These are phyloP conservation scores for Hypanus sabinus DNA, from an alignment of 2,113 vertebrate species.

Conservation along the genomic window DNA sequence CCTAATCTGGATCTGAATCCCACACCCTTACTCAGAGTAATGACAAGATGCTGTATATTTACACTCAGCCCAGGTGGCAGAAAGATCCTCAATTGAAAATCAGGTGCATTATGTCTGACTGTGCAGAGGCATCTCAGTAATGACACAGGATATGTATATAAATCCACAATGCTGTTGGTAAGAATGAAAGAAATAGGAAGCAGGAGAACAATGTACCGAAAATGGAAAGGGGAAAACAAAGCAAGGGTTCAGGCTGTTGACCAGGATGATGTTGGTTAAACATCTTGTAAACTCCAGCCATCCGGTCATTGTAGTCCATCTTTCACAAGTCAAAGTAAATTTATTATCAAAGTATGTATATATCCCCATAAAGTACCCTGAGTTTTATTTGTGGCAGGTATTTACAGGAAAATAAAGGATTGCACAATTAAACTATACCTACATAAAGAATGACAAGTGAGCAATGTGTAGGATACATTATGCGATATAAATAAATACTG, in stretches of 20 bases:
- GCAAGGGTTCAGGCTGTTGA: neutral
- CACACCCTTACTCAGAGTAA: neutral
- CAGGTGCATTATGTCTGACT: neutral
- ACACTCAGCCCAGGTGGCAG: too few species aligned
- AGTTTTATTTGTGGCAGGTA: too few species aligned
- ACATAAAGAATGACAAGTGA: too few species aligned
- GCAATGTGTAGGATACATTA: too few species aligned
- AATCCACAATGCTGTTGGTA: neutral
- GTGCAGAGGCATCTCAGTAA: neutral
- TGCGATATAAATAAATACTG: too few species aligned
- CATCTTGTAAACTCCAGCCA: neutral
- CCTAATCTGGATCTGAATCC: too few species aligned
- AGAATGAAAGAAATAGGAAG: neutral
- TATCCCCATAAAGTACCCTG: too few species aligned
- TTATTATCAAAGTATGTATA: too few species aligned
- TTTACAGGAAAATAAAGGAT: too few species aligned
- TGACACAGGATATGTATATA: neutral
- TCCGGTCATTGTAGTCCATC: neutral
- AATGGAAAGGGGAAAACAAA: neutral
- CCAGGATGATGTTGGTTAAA: neutral
- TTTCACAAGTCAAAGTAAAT: neutral
- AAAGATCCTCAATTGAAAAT: too few species aligned
- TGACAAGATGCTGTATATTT: neutral
- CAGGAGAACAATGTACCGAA: neutral
- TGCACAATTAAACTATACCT: too few species aligned